Conservation (phyloP, 2,888 invertebrate genomes). For the Metopia argyrocephala region DNA sequence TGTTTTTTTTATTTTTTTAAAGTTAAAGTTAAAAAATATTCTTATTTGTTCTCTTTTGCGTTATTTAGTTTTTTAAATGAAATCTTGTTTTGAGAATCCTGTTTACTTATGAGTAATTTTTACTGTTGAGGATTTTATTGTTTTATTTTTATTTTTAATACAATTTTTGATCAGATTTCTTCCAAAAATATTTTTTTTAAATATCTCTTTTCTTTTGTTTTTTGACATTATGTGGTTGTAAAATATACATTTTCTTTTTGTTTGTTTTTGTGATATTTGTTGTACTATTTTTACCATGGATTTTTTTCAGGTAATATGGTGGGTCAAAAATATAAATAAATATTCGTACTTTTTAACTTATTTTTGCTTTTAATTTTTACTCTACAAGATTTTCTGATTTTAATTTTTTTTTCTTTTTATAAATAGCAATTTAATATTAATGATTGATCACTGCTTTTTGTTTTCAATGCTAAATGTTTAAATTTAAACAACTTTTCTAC, state of each 20-base stretch:
- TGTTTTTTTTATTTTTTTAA: conserved; percentile 39
- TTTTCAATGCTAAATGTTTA: not conserved
- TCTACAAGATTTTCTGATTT: not conserved
- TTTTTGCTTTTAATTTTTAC: conserved; percentile 8
- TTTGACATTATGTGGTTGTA: conserved; percentile 8
- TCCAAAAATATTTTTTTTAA: conserved; percentile 52
- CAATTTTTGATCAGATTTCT: conserved; percentile 36
- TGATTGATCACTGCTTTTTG: not conserved
- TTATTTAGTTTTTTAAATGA: conserved; percentile 30
- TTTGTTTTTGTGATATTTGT: conserved; percentile 44
- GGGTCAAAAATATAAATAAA: conserved; percentile 54
- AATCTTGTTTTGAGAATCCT: too few species aligned
- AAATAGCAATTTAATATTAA: not conserved
- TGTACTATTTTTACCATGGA: conserved; percentile 63
- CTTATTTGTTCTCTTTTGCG: not conserved
- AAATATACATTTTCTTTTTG: conserved; percentile 31
- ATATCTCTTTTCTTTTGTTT: not conserved
- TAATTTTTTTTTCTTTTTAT: not conserved
- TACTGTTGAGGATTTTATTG: not conserved
- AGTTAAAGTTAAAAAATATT: conserved; percentile 39
- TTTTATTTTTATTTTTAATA: not conserved
- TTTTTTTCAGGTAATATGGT: conserved; percentile 63
- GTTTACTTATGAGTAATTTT: not conserved
- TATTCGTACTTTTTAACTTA: conserved; percentile 1
- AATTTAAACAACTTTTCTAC: not conserved